Evolutionary conservation across 2,113 vertebrate species (phyloP), one percentile per base, ranked within the genome.

Genomic region (Heterocephalus glaber): DNA sequence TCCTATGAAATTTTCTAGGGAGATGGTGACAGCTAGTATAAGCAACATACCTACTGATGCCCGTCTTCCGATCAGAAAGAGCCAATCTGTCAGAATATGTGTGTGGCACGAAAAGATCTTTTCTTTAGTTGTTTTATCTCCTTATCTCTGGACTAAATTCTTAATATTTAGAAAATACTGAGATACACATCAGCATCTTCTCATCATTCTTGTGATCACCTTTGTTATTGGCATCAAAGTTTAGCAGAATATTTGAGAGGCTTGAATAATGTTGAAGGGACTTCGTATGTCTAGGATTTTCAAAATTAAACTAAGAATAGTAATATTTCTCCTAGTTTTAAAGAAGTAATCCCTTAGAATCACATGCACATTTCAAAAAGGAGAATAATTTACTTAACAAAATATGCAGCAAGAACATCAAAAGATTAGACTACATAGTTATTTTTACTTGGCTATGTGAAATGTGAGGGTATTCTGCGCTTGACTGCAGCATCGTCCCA

Each of bases 271-370:
- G 9, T 19, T 9, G 4, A 72, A 17, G 7, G 26, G 12, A n/a
- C 13, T 87, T 96, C 11, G 47, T 16, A 66, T 16, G 22, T 60
- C 12, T 3, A 54, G 41, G 3, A 2, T 89, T 85, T 77, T 68
- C 38, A 61, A 95, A 92, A 20, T 52, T 58, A 65, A 89, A 95
- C 30, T 66, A 72, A 93, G 24, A 58, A 38, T 68, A 41, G 11
- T 66, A 66, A 10, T 60, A 38, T 80, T 81, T 85, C 22, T 96
- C 16, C 38, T 90, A n/a, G 26, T 16, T 85, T 91, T 49, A 80
- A 92, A 44, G 30, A 90, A 5, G 14, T 89, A 44, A 77, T 83
- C 35, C 66, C 19, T 26, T 66, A 79, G 44, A 89, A 60, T 41
- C n/a, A 92, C 9, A 81, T 58, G 63, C 26, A 30, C 7, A 0